Evolutionary conservation across 2,888 invertebrate genomes (phyloP), one percentile per base, ranked within the genome.

Genomic region (Hyles lineata): DNA sequence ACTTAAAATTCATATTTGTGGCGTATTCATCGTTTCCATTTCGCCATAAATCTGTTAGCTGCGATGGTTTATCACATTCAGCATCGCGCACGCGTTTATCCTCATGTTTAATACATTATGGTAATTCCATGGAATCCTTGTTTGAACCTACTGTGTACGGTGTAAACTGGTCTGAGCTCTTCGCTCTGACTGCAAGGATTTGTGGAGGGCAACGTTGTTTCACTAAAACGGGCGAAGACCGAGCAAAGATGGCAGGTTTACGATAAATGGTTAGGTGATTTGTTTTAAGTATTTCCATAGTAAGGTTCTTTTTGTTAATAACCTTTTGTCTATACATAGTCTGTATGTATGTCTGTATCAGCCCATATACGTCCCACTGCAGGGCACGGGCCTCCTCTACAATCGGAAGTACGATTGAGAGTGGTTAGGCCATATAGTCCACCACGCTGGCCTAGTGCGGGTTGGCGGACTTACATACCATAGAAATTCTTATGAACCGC

Each of bases 31-130:
- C 23, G 6, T 67, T 43, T 67, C 15, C 43, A 67, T 67, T 67
- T 43, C 43, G 17, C 17, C 43, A 81, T 76, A 80, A 83, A 67
- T 63, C 63, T 63, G 35, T 43, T 67, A 15, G 21, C 6, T 15
- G 43, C 9, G 15, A 17, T 35, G 7, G 21, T 67, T 67, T 67
- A 67, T 67, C 43, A 43, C 43, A 67, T 67, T 43, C 63, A 60
- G 25, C 25, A 67, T 43, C 43, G 21, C 6, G 63, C 63, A 21
- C 35, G 63, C 43, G 63, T 67, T 67, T 23, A 17, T 43, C 63
- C 43, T 43, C 63, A 67, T 67, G 63, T 50, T 67, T 67, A 43
- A 67, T 67, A 67, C 63, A 67, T 62, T 67, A 67, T 67, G 63
- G n/a, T 67, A 67, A 67, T 67, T 67, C 17, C 43, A 21, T 67